phyloP scores from a whole-genome alignment of 2,888 invertebrate genomes.

The Drosophila siamana region DNA sequence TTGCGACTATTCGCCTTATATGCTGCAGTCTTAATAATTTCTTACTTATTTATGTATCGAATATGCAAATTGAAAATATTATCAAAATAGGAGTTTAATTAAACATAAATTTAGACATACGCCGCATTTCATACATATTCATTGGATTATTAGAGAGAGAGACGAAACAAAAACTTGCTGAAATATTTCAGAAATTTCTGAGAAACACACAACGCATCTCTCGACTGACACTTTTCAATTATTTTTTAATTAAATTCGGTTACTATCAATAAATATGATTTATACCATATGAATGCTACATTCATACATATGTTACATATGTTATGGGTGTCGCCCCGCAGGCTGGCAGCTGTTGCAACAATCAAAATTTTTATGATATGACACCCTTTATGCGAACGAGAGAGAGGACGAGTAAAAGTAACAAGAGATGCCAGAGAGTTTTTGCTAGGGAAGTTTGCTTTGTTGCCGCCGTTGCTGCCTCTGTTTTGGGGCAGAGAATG shows the following conservation, averaged over 20 bases:
- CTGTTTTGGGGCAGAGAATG: constrained; percentile 50
- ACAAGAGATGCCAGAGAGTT: background rate
- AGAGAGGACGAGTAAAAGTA: background rate
- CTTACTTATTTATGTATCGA: constrained; percentile 29
- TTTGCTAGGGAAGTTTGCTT: constrained; percentile 36
- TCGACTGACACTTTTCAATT: constrained; percentile 7
- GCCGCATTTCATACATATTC: background rate
- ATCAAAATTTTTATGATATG: constrained; percentile 35
- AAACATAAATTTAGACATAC: constrained; percentile 14
- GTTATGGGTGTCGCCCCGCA: background rate
- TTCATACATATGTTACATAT: too few species aligned
- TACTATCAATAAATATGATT: constrained; percentile 12
- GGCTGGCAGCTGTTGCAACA: constrained; percentile 31
- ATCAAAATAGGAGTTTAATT: constrained; percentile 6
- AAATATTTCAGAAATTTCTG: constrained; percentile 2
- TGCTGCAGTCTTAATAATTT: constrained; percentile 5
- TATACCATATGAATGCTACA: too few species aligned
- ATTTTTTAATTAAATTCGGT: constrained; percentile 13
- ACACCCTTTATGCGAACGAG: constrained; percentile 40
- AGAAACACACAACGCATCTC: background rate
- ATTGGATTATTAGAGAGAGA: background rate
- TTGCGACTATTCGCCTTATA: constrained; percentile 3
- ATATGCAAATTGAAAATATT: constrained; percentile 35
- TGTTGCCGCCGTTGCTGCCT: constrained; percentile 36
- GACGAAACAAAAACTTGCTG: constrained; percentile 6